Percentiles rank a stretch among this genome's conserved stretches.
phyloP scores from a whole-genome alignment of 2,797 vertebrate species.

The Eptatretus atami region DNA sequence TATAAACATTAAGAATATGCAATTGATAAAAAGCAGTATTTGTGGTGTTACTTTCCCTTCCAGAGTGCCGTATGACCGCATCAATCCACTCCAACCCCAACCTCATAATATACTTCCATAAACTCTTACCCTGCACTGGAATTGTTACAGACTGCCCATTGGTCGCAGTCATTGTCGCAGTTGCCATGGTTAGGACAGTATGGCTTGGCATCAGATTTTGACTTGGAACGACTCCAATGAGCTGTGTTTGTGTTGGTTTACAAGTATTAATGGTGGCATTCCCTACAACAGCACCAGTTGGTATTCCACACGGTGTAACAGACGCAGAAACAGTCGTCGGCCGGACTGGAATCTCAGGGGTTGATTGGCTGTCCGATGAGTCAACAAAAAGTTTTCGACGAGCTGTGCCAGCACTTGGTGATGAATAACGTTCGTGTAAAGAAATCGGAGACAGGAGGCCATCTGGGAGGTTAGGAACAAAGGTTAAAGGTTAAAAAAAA shows the following conservation, averaged over 20 bases:
- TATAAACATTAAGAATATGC: too few species aligned
- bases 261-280: too few species aligned
- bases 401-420: constrained; percentile 57
- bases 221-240: not conserved
- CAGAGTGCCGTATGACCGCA: too few species aligned
- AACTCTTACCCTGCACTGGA: constrained; percentile 32
- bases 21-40: too few species aligned
- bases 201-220: constrained; percentile 18
- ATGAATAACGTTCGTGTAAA: constrained; percentile 65
- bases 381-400: constrained; percentile 75
- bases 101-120: not conserved
- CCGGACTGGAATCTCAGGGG: not conserved
- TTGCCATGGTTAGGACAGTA: constrained; percentile 22
- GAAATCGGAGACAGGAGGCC: constrained; percentile 43
- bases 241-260: not conserved
- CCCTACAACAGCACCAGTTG: not conserved
- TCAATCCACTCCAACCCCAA: too few species aligned
- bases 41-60: too few species aligned
- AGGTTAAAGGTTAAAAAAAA: too few species aligned
- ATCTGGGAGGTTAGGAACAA: constrained; percentile 16
- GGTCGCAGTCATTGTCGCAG: constrained; percentile 36
- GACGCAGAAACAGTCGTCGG: not conserved
- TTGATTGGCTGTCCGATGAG: not conserved
- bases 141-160: constrained; percentile 23
- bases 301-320: not conserved